Conservation (phyloP, 2,888 invertebrate species). For the Camptogramma bilineatum region DNA sequence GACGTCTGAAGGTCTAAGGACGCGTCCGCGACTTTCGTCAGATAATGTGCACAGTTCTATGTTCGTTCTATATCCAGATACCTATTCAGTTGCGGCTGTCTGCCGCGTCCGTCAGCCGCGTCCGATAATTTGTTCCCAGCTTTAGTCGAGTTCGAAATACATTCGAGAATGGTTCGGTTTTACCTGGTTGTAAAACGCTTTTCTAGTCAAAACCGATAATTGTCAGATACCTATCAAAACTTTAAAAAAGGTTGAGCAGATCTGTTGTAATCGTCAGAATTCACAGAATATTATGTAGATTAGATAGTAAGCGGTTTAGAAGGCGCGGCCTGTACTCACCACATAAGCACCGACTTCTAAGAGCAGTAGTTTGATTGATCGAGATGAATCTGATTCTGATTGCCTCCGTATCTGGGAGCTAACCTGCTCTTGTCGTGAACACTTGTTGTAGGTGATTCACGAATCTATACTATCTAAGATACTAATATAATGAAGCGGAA, state of each 20-base stretch:
- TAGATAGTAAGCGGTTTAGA: slow-evolving; percentile 79
- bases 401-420: slow-evolving; percentile 8
- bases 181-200: no score
- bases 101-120: no score
- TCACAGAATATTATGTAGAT: slow-evolving; percentile 57
- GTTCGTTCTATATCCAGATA: no score
- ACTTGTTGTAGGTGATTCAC: slow-evolving; percentile 5
- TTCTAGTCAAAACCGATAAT: background rate
- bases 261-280: slow-evolving; percentile 17
- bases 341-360: slow-evolving; percentile 48
- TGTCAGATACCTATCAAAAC: background rate
- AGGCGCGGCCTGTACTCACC: slow-evolving; percentile 70
- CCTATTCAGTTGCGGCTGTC: no score
- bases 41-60: no score
- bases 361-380: slow-evolving; percentile 46
- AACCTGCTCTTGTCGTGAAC: background rate
- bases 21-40: no score
- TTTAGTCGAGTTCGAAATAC: no score
- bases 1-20: no score
- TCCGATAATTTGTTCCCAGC: no score
- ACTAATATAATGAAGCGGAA: no score
- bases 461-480: no score
- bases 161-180: no score
- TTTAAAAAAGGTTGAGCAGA: slow-evolving; percentile 14
- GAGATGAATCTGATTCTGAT: slow-evolving; percentile 47